phyloP scores from a whole-genome alignment of 2,797 vertebrate genomes.

The Sebastes goodei region DNA sequence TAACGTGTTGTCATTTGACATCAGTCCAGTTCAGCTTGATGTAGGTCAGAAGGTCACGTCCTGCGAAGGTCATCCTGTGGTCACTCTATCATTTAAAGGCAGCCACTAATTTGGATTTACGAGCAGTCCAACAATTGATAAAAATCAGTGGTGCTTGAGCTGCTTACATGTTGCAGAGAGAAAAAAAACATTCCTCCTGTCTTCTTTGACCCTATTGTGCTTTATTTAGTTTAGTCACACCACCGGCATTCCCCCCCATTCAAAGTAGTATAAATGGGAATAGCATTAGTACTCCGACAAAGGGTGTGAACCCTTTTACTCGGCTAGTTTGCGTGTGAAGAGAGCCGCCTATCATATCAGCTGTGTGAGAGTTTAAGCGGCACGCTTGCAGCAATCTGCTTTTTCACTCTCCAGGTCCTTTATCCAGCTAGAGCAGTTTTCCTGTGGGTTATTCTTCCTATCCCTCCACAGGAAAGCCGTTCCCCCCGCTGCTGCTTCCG shows the following conservation, averaged over 20 bases:
- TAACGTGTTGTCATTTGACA: background rate
- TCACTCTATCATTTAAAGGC: background rate
- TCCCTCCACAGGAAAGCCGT: conserved; percentile 82
- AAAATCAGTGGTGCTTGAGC: background rate
- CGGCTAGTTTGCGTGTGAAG: conserved; percentile 73
- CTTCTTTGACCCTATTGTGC: conserved; percentile 50
- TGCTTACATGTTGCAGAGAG: background rate
- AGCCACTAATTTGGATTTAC: background rate
- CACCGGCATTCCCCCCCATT: conserved; percentile 52
- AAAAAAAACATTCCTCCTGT: conserved; percentile 16
- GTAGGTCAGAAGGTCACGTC: conserved; percentile 21
- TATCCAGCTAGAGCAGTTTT: conserved; percentile 81
- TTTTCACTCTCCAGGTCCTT: conserved; percentile 77
- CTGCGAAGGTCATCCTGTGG: conserved; percentile 7
- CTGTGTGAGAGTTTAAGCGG: conserved; percentile 63
- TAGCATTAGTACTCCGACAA: conserved; percentile 17
- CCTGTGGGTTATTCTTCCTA: conserved; percentile 82
- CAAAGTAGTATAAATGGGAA: conserved; percentile 10
- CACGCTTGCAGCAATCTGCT: conserved; percentile 73
- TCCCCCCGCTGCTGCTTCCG: conserved; percentile 77
- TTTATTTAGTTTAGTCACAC: conserved; percentile 41
- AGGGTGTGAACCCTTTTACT: conserved; percentile 51
- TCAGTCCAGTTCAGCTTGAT: background rate
- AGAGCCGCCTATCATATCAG: conserved; percentile 69
- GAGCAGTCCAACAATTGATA: conserved; percentile 13